Base-by-base conservation (phyloP, 2,797 vertebrate genomes). In the Linurgus olivaceus region DNA sequence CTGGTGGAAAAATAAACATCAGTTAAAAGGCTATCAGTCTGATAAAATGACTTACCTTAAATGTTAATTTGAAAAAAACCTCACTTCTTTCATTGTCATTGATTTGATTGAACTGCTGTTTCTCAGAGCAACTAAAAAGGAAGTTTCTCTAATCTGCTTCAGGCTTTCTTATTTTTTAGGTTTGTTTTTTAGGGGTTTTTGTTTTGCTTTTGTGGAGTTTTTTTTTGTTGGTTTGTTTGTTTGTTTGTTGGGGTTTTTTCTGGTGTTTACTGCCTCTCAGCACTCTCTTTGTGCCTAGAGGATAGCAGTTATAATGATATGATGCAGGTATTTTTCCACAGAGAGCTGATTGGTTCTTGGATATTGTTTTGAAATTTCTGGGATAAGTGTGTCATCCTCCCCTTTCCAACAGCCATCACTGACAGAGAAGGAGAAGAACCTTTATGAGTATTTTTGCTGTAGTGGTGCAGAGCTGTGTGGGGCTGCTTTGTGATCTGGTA, bases 11-110 rank as follows among this genome's bases (percentile, higher is more conserved):
- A 95, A 90, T 82, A 93, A 91, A 44, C 65, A 80, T 62, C 40
- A 70, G 37, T 92, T 78, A 74, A 88, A 95, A 88, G 28, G 51
- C 81, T 90, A 91, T 91, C 73, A 76, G 29, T 61, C 74, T 93
- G 81, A 65, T 57, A 94, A 86, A 83, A 88, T 75, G 0, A 77
- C 51, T 92, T 94, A 59, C 45, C 77, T 93, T 91, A 93, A 95
- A 90, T 78, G 59, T 94, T 95, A 85, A 93, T 92, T 93, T 82
- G 86, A 23, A 66, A 37, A 75, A 78, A 61, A 38, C 0, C 3
- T 2, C 25, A 59, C 50, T 94, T 90, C 20, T 83, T 90, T 73
- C 78, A 35, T 47, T 92, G 31, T 88, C 10, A 1, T 79, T 76
- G 45, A 13, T 80, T 94, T 96, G 75, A 79, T 61, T 91, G 74